Base-by-base conservation (phyloP, 2,888 invertebrate genomes). In the Drosophila formosana region DNA sequence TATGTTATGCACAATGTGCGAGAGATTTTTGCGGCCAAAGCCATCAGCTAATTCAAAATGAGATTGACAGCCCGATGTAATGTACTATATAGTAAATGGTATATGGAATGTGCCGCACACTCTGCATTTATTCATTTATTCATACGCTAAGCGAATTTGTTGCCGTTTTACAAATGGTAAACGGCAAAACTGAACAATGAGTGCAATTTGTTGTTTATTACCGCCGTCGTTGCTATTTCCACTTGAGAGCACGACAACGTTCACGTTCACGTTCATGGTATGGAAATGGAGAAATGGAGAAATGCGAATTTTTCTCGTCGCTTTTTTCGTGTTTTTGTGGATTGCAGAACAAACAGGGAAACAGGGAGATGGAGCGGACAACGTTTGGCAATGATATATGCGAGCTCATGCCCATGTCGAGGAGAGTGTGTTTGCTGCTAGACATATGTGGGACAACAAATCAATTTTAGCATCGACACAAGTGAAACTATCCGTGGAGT, bases 401-500 rank as follows among this genome's bases (percentile, higher is more conserved):
- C 61, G 66, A 56, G 72, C 57, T 53, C 45, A n/a, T 58, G 72
- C 57, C 50, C 45, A n/a, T 58, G 45, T 51, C 8, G 56, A 25
- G 41, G 25, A 11, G 39, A 45, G 60, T 62, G 39, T 53, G 56
- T 37, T 56, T 60, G 66, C 64, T 64, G 67, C 70, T 68, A 77
- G 86, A 82, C 82, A 86, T 86, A 86, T 82, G 81, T 75, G 72
- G 73, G 65, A 72, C 78, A 83, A 78, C 87, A 82, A 82, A 82
- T 82, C 82, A 82, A 82, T 82, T 83, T 84, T 81, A 67, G 79
- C 72, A 53, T 46, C 56, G 56, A 45, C 56, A 46, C 39, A 32
- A 37, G 41, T 25, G 50, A 34, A 45, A 50, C 60, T 49, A 43
- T 47, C 43, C 23, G 13, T 45, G 32, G 9, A 52, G 32, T 46